Percentiles rank a stretch among this genome's conserved stretches.
These are phyloP conservation scores for Pluvianellus socialis DNA, from an alignment of 2,113 vertebrate genomes.

Conservation along the genomic window DNA sequence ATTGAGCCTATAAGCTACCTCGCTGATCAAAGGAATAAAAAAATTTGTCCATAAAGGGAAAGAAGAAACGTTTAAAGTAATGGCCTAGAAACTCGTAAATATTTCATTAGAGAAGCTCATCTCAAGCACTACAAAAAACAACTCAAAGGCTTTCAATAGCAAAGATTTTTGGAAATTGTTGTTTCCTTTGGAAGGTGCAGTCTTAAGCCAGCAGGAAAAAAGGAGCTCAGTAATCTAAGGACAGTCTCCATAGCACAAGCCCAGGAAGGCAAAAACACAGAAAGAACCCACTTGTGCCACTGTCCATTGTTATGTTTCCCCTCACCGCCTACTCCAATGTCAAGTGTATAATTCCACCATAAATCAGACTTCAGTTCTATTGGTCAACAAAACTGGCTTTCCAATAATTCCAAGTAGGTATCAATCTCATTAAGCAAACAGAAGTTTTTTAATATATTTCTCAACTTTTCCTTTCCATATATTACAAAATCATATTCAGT, in stretches of 20 bases:
- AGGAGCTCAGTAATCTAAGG: not conserved
- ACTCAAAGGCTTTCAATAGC: not conserved
- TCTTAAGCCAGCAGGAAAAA: not conserved
- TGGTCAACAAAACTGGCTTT: not conserved
- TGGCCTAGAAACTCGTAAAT: not conserved
- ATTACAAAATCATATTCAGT: not conserved
- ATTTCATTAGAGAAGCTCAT: slow-evolving; percentile 37
- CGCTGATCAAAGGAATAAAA: not conserved
- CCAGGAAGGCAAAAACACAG: not conserved
- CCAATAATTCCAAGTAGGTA: not conserved
- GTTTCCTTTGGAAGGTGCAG: not conserved
- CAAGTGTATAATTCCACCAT: not conserved
- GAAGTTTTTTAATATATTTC: not conserved
- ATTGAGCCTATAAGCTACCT: not conserved
- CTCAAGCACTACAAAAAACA: not conserved
- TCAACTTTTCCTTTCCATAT: not conserved
- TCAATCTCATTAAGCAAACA: not conserved
- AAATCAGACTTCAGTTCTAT: not conserved
- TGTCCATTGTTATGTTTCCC: not conserved
- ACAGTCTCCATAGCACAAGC: not conserved
- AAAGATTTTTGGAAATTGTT: not conserved
- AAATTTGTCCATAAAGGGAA: not conserved
- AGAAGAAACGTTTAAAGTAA: slow-evolving; percentile 11
- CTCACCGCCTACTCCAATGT: not conserved
- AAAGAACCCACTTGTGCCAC: not conserved